Conservation (phyloP, 2,888 invertebrate species). For the Drosophila prostipennis region DNA sequence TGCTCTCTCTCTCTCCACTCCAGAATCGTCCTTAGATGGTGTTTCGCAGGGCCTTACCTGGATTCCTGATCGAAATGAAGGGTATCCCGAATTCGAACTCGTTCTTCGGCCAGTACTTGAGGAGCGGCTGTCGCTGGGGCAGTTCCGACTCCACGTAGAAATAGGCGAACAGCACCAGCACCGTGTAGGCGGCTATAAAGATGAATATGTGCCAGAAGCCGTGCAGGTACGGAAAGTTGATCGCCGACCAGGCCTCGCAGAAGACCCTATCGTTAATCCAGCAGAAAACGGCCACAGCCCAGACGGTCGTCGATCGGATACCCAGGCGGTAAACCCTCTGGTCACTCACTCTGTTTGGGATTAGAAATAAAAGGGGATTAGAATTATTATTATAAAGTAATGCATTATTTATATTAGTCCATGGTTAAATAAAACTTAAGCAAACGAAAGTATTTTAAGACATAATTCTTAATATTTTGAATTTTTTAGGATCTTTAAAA, state of each 20-base stretch:
- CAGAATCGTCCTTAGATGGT: slow-evolving; percentile 54
- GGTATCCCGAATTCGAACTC: slow-evolving; percentile 92
- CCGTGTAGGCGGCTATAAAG: slow-evolving; percentile 91
- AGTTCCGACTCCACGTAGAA: slow-evolving; percentile 90
- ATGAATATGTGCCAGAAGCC: slow-evolving; percentile 93
- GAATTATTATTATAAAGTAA: background rate
- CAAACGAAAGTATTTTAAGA: too few species aligned
- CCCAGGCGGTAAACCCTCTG: slow-evolving; percentile 89
- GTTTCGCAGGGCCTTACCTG: slow-evolving; percentile 82
- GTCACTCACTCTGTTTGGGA: slow-evolving; percentile 76
- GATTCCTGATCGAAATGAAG: slow-evolving; percentile 88
- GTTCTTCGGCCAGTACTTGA: slow-evolving; percentile 91
- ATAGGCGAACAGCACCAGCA: slow-evolving; percentile 91
- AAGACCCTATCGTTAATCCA: slow-evolving; percentile 92
- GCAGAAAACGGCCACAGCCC: slow-evolving; percentile 89
- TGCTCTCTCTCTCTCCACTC: slow-evolving; percentile 15
- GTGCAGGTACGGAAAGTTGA: slow-evolving; percentile 93
- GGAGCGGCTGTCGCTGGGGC: slow-evolving; percentile 89
- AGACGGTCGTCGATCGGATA: slow-evolving; percentile 88
- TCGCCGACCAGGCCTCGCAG: slow-evolving; percentile 91
- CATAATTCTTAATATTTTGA: too few species aligned
- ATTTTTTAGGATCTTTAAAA: too few species aligned
- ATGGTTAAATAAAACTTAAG: too few species aligned
- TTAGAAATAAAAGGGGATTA: background rate
- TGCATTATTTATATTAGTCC: too few species aligned